Evolutionary conservation across 2,113 vertebrate species (phyloP).

Genomic region (Gavialis gangeticus): DNA sequence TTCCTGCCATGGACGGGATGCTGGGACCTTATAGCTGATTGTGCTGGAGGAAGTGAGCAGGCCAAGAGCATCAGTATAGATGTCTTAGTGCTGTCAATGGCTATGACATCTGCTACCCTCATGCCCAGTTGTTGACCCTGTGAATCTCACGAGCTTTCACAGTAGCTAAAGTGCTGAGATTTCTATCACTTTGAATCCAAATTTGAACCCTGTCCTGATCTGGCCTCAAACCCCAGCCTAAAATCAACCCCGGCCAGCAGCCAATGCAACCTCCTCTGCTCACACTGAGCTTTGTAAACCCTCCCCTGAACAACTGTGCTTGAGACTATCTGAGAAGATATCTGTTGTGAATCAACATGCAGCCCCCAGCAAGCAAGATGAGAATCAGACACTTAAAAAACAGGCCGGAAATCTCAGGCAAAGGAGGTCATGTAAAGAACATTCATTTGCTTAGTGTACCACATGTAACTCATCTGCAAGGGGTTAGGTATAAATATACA

Average conservation of each 20-base stretch:
- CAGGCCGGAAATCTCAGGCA: fast-evolving
- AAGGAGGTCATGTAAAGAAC: fast-evolving
- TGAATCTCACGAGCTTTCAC: neutral
- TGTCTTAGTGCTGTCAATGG: neutral
- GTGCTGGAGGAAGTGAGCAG: neutral
- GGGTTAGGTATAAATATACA: fast-evolving
- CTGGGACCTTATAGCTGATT: neutral
- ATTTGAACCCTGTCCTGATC: neutral
- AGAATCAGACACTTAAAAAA: fast-evolving
- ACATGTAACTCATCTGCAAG: fast-evolving
- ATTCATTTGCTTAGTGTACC: fast-evolving
- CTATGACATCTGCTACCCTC: neutral
- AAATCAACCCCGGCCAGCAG: neutral
- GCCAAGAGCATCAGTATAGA: too few species aligned
- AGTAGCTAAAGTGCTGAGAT: neutral
- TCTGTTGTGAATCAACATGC: fast-evolving
- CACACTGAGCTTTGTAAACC: too few species aligned
- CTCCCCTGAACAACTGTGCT: too few species aligned
- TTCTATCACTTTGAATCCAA: neutral
- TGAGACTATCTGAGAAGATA: neutral
- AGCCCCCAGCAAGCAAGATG: fast-evolving
- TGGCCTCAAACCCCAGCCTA: neutral
- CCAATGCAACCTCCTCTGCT: too few species aligned
- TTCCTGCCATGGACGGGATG: neutral
- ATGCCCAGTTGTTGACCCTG: neutral